phyloP scores from a whole-genome alignment of 2,113 vertebrate genomes.

The Balaeniceps rex region DNA sequence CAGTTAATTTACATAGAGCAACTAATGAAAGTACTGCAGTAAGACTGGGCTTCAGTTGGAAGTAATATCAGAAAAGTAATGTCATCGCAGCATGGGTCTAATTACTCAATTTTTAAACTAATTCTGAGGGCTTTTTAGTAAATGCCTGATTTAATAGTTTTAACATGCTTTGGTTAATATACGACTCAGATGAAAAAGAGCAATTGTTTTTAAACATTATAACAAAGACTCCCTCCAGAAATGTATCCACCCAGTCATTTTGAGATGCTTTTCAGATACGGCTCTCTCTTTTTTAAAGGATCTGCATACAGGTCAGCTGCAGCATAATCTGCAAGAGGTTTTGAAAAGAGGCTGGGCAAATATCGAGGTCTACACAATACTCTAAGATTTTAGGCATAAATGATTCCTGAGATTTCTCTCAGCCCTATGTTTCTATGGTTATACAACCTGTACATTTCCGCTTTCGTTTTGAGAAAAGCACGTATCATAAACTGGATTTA shows the following conservation, averaged over 20 bases:
- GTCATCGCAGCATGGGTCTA: slow-evolving; percentile 61
- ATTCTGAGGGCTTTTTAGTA: slow-evolving; percentile 61
- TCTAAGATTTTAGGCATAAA: not conserved
- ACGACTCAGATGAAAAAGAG: slow-evolving; percentile 17
- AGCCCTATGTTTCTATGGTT: not conserved
- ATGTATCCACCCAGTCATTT: not conserved
- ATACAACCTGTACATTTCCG: not conserved
- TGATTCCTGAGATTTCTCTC: not conserved
- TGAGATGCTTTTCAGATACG: not conserved
- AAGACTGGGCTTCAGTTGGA: slow-evolving; percentile 14
- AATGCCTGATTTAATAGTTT: slow-evolving; percentile 47
- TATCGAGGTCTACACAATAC: fast-evolving
- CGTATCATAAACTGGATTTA: not conserved
- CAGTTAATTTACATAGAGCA: slow-evolving; percentile 45
- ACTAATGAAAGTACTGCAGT: slow-evolving; percentile 53
- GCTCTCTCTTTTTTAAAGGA: not conserved
- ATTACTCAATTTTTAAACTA: slow-evolving; percentile 74
- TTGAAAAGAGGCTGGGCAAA: not conserved
- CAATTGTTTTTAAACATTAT: slow-evolving; percentile 33
- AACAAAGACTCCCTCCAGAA: not conserved
- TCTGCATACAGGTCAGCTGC: not conserved
- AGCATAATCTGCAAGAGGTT: not conserved
- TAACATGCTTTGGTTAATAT: slow-evolving; percentile 39
- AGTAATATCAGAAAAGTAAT: slow-evolving; percentile 40
- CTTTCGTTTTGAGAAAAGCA: not conserved